Evolutionary conservation across 1,140 invertebrate genomes (phyloP), one percentile per base, ranked within the genome.

Genomic region (Ptiloglossa arizonensis): DNA sequence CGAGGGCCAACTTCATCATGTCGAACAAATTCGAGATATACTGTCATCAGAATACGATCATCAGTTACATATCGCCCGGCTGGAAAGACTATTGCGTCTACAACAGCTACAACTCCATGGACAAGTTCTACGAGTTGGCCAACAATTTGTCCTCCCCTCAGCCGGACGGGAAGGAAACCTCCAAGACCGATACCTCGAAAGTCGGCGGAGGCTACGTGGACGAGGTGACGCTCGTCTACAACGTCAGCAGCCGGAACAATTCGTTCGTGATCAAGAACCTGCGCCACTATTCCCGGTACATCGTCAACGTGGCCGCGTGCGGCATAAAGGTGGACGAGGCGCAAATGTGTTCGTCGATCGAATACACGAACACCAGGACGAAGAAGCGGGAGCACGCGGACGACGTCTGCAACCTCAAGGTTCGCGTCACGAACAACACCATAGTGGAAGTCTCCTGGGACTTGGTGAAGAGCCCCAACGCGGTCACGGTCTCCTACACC

Each of bases 391-490:
- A 67, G 0, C 66, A 41, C 11, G 91, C 91, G 4, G 94, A 94
- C 79, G 70, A 89, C 38, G 83, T 93, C 17, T 38, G 57, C 1
- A 85, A 91, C 66, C 77, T 94, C 0, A 81, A 70, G 0, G 80
- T 86, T 0, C 38, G 79, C 0, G 83, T 90, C 2, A 66, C 84
- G 5, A 91, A 89, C 50, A 81, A 87, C 17, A 88, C 86, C 1
- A 85, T 89, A 48, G 89, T 90, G 1, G 87, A 91, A 15, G 85
- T 96, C 5, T 89, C 82, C 13, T 96, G 96, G 96, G 86, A 90
- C 2, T 90, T 94, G 79, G 95, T 95, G 3, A 81, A 82, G 8
- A 62, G 93, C 29, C 95, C 95, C 0, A 96, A 96, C 87, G 94
- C 94, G 0, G 83, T 94, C 0, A 94, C 96, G 50, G 89, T 96